These are phyloP conservation scores for Pogonocichla stellata DNA, from an alignment of 2,113 vertebrate species.

Conservation along the genomic window DNA sequence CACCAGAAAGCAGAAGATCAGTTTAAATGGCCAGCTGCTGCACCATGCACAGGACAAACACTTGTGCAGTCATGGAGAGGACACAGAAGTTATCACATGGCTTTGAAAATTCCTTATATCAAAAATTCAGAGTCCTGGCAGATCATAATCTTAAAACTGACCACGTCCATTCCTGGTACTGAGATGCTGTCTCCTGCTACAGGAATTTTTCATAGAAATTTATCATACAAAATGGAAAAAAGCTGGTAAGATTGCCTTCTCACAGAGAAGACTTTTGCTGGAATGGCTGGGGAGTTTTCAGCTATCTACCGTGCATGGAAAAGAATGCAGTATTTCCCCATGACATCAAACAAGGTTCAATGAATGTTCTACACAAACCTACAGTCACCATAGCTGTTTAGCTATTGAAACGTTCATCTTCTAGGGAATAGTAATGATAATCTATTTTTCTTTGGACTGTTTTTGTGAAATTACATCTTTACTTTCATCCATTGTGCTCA, in stretches of 20 bases:
- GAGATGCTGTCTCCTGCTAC: background rate
- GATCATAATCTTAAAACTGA: background rate
- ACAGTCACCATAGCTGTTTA: background rate
- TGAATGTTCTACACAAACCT: background rate
- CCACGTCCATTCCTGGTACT: background rate
- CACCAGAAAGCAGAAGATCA: background rate
- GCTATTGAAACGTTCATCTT: background rate
- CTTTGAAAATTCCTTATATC: background rate
- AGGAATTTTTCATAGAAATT: background rate
- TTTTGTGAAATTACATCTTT: background rate
- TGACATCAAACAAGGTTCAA: background rate
- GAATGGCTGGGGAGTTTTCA: background rate
- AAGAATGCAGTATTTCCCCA: background rate
- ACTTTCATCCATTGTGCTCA: background rate
- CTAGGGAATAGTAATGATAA: background rate
- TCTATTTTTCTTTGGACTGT: background rate
- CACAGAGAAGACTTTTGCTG: background rate
- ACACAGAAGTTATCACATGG: background rate
- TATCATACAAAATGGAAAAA: background rate
- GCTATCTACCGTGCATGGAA: accelerated
- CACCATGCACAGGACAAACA: background rate
- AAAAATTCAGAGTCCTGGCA: background rate
- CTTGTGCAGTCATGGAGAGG: background rate
- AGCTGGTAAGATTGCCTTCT: background rate
- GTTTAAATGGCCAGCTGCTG: background rate